These are phyloP conservation scores for Anser cygnoides DNA, from an alignment of 2,113 vertebrate species.

Conservation along the genomic window DNA sequence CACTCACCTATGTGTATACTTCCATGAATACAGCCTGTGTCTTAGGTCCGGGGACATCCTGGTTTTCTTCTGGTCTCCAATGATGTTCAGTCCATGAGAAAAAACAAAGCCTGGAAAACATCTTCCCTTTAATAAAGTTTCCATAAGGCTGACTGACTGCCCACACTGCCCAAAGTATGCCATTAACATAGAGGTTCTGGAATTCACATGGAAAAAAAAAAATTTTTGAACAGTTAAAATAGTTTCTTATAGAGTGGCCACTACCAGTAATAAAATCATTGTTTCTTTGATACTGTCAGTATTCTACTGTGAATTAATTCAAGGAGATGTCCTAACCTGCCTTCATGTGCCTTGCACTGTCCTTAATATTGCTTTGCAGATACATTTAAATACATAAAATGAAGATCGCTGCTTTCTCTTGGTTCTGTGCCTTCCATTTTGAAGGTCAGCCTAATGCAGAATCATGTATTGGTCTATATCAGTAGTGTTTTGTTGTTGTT, in stretches of 20 bases:
- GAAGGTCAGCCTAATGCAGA: background rate
- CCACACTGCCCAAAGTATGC: background rate
- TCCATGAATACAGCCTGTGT: background rate
- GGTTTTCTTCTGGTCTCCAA: background rate
- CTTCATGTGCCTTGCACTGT: background rate
- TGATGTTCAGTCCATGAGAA: background rate
- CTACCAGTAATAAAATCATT: background rate
- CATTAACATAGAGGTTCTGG: background rate
- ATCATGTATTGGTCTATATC: background rate
- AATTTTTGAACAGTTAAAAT: background rate
- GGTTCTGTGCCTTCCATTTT: background rate
- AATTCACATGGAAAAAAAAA: fast-evolving
- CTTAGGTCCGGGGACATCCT: background rate
- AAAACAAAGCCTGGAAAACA: background rate
- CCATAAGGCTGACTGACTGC: background rate
- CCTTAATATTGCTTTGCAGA: background rate
- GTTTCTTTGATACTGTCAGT: background rate
- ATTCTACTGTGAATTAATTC: background rate
- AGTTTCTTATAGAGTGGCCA: background rate
- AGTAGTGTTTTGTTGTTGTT: too few relatives aligned
- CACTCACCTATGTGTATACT: fast-evolving
- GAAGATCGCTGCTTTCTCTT: background rate
- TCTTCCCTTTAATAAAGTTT: background rate
- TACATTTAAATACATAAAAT: background rate
- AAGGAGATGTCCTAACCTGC: background rate